Evolutionary conservation across 2,888 invertebrate species (phyloP), one percentile per base, ranked within the genome.

Genomic region (Pomacea canaliculata): DNA sequence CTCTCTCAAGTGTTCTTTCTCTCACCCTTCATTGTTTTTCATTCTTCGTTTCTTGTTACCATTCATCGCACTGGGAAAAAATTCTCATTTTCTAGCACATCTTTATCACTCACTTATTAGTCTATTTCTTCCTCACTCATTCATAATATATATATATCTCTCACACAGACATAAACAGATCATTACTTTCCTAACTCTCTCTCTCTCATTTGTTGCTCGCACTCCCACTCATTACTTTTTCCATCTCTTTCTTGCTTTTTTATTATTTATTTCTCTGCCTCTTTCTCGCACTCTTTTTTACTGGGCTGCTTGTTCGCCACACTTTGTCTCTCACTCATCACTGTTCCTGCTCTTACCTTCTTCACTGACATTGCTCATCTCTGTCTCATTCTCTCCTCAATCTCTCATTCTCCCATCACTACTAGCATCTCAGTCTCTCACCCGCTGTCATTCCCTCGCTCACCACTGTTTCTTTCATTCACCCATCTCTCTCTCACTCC

Each of bases 161-260:
- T 1, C 60, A 19, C 60, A n/a, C n/a, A 18, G 3, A 51, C 59
- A 23, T 46, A 23, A 51, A 51, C 51, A 23, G 18, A 48, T 59
- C 51, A 46, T 27, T 27, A 37, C 66, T 51, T 56, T 59, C 59
- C 37, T 56, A 23, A 51, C 70, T 59, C 59, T 59, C 70, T 70
- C 70, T 59, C 59, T 59, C 51, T 59, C 56, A 51, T 8, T 56
- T 16, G 18, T 51, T 72, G 48, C 37, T 12, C 65, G 2, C 37
- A 16, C 62, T 12, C 62, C 0, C 62, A 7, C 65, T 19, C 48
- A n/a, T 67, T 13, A 59, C 12, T 27, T 16, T 65, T 19, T 65
- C 0, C 60, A 16, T 37, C 37, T 37, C 37, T 37, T 37, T 37
- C 37, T 37, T 23, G 23, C 37, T 37, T 37, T 37, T 3, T 37